phyloP scores from a whole-genome alignment of 1,140 invertebrate species.

The Eulimnadia texana region DNA sequence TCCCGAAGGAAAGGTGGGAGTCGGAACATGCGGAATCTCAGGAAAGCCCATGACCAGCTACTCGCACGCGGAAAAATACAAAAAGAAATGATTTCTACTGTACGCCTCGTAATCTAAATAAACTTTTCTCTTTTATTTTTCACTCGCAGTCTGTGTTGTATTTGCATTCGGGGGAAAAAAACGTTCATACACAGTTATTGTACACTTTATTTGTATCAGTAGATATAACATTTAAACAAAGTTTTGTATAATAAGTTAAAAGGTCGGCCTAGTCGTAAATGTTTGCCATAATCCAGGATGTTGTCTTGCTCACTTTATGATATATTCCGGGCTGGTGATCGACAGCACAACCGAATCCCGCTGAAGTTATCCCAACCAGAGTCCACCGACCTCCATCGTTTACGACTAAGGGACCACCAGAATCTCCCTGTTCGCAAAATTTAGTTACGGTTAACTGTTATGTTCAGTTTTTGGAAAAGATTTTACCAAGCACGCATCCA shows the following conservation, averaged over 20 bases:
- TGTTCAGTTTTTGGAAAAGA: neutral
- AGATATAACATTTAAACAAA: no score
- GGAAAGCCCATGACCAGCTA: slow-evolving; percentile 88
- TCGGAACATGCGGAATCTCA: slow-evolving; percentile 88
- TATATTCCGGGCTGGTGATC: slow-evolving; percentile 76
- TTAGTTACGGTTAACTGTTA: no score
- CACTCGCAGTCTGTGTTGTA: neutral
- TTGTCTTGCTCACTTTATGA: slow-evolving; percentile 54
- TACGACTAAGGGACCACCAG: slow-evolving; percentile 63
- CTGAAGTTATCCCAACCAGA: slow-evolving; percentile 67
- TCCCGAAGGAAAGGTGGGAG: slow-evolving; percentile 78
- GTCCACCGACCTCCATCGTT: slow-evolving; percentile 48
- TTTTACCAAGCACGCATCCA: slow-evolving; percentile 62
- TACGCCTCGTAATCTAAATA: no score
- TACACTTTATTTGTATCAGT: no score
- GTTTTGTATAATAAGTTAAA: neutral
- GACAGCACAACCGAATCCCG: slow-evolving; percentile 69
- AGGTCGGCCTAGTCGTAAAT: slow-evolving; percentile 16
- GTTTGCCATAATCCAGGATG: slow-evolving; percentile 47
- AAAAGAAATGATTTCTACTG: neutral
- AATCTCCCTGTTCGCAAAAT: slow-evolving; percentile 56
- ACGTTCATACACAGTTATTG: neutral
- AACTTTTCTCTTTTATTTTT: no score
- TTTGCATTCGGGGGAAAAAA: neutral
- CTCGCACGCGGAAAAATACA: slow-evolving; percentile 14